Base-by-base conservation (phyloP, 2,888 invertebrate species). In the Philhelius pedissequus region DNA sequence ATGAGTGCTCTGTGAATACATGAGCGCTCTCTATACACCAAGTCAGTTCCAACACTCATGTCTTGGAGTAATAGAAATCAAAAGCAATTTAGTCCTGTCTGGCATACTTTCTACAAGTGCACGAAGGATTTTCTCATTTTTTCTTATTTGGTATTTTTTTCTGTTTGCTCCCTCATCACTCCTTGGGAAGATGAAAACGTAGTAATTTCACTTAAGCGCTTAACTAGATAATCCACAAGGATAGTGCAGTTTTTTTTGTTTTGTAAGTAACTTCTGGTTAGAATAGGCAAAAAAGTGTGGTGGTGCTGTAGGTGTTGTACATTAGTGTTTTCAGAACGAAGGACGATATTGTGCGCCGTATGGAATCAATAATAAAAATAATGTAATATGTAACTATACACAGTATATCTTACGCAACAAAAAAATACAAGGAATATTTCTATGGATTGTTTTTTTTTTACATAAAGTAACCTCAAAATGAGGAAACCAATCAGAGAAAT, bases 151-250 rank as follows among this genome's bases (percentile, higher is more conserved):
- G 30, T 38, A 27, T 60, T 38, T 60, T 22, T 22, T 58, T 30
- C 30, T 66, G 35, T 60, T 43, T 56, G 6, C 38, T 35, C 35
- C 11, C 32, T 22, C 4, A 30, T 6, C 27, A 15, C 9, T 20
- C 40, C 15, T 6, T 15, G 4, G 25, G 40, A 20, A 64, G 32
- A 64, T 32, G 48, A 64, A 43, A 70, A 77, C 68, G 68, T 77
- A 77, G 82, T 82, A 77, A 77, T 77, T 77, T 77, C 82, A 77
- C 78, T 82, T 73, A 77, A 82, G 77, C 82, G 68, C 69, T 77
- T 77, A 82, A 82, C 77, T 77, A 82, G 77, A 77, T 82, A 82
- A 82, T 82, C 78, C 56, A 43, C 73, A 48, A 82, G 77, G 73
- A 77, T 82, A 77, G 73, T 77, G 66, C 77, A 82, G 78, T 73